Percentiles rank a stretch among this genome's conserved stretches.
These are phyloP conservation scores for Hermaeophaga mercurialis DNA, from an alignment of 2,888 invertebrate species.

Conservation along the genomic window DNA sequence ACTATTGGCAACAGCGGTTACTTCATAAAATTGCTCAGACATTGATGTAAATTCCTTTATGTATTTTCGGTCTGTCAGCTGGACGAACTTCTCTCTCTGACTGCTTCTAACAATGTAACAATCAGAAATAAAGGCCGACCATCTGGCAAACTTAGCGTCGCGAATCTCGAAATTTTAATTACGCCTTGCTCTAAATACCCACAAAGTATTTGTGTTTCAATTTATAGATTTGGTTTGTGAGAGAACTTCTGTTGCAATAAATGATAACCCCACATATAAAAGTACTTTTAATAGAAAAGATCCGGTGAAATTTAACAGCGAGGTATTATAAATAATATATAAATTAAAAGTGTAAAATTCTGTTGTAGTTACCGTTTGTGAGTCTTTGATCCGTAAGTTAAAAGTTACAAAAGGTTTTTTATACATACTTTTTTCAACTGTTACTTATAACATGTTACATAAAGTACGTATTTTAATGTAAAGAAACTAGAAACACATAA, in stretches of 20 bases:
- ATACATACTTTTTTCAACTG: no score
- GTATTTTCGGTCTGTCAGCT: no score
- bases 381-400: no score
- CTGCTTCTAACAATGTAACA: no score
- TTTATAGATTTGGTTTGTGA: not conserved
- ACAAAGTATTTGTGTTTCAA: not conserved
- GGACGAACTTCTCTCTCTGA: no score
- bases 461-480: not conserved
- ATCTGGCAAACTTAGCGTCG: not conserved
- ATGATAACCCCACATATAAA: not conserved
- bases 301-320: not conserved
- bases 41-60: no score
- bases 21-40: no score
- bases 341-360: slow-evolving; percentile 27
- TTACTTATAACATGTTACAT: no score
- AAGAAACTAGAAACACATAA: not conserved
- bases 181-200: not conserved
- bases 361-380: no score
- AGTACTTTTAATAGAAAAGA: not conserved
- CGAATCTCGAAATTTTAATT: slow-evolving; percentile 3
- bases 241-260: not conserved
- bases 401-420: not conserved
- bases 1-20: no score
- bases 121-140: no score
- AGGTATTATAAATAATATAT: slow-evolving; percentile 23